Conservation (phyloP, 2,113 vertebrate species). For the Oreochromis niloticus region DNA sequence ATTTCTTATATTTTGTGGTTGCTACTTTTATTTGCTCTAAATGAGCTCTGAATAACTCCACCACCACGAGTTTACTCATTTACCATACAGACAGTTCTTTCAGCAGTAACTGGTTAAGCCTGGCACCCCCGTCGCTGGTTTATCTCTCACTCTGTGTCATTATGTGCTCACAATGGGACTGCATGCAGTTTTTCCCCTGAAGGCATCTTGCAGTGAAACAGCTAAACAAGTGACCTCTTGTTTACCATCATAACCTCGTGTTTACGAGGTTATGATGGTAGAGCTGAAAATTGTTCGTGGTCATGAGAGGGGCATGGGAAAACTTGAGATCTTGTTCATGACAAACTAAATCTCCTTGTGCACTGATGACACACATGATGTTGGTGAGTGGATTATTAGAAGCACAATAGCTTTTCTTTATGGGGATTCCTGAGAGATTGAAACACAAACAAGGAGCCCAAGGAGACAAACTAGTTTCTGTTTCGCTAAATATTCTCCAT, state of each 20-base stretch:
- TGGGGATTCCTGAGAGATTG: background rate
- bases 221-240: background rate
- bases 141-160: background rate
- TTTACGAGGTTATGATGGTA: background rate
- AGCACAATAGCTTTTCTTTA: background rate
- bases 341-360: background rate
- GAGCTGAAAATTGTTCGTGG: background rate
- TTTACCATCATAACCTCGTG: too few species aligned
- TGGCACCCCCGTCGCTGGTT: background rate
- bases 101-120: background rate
- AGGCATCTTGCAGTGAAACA: background rate
- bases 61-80: background rate
- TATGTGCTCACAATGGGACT: background rate
- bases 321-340: background rate
- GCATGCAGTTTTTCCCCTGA: background rate
- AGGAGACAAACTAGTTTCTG: background rate
- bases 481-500: accelerated
- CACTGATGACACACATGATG: background rate
- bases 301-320: background rate
- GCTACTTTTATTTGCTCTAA: background rate
- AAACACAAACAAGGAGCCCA: background rate
- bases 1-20: background rate
- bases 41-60: background rate
- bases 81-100: background rate
- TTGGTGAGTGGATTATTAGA: background rate